These are phyloP conservation scores for Lepeophtheirus nordmannii DNA, from an alignment of 2,888 invertebrate genomes.

Conservation along the genomic window DNA sequence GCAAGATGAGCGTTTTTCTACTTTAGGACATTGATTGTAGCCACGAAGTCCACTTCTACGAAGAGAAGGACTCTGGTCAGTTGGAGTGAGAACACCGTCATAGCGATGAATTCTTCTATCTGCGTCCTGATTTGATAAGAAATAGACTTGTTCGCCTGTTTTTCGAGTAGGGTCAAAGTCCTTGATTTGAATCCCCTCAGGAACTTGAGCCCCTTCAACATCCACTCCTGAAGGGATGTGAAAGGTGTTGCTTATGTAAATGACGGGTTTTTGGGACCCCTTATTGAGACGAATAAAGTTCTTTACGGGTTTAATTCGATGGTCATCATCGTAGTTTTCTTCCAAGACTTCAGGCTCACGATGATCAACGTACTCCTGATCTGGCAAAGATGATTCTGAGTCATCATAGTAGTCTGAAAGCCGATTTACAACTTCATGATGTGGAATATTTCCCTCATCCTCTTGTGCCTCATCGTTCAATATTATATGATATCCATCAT, in stretches of 20 bases:
- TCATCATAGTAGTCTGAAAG: neutral
- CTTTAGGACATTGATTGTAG: neutral
- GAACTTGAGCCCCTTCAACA: neutral
- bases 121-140: neutral
- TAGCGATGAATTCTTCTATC: neutral
- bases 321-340: neutral
- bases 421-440: neutral
- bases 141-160: neutral
- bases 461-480: neutral
- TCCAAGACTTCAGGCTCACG: neutral
- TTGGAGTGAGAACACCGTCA: neutral
- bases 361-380: neutral
- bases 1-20: neutral
- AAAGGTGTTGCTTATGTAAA: slow-evolving; percentile 8
- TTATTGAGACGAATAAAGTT: neutral
- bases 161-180: neutral
- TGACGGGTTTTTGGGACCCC: neutral
- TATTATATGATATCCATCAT: neutral
- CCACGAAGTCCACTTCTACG: neutral
- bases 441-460: neutral
- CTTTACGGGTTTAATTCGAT: neutral
- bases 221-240: neutral
- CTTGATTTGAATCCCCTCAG: neutral
- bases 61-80: neutral
- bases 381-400: neutral